Percentiles rank a stretch among this genome's conserved stretches.
phyloP scores from a whole-genome alignment of 2,797 vertebrate species.

The Trichosurus vulpecula region DNA sequence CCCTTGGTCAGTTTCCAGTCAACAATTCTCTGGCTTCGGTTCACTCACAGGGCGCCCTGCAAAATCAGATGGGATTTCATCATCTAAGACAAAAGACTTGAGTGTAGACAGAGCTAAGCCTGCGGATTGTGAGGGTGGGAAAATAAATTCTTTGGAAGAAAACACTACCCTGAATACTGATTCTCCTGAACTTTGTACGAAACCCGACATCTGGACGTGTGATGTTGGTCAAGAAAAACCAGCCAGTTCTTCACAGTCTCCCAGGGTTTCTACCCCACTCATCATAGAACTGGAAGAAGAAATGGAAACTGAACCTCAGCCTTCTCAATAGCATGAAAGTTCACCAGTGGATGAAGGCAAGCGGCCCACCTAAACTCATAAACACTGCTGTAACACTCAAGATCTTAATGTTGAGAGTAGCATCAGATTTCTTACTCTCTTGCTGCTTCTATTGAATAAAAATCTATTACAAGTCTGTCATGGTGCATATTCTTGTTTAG shows the following conservation, averaged over 20 bases:
- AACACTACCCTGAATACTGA: constrained; percentile 71
- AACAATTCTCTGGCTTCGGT: constrained; percentile 69
- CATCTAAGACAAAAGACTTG: constrained; percentile 86
- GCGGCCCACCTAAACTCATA: background rate
- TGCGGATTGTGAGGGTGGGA: constrained; percentile 63
- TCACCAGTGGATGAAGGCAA: constrained; percentile 44
- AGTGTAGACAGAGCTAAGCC: constrained; percentile 84
- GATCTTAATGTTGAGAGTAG: background rate
- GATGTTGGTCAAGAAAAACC: constrained; percentile 62
- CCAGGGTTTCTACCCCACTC: constrained; percentile 73
- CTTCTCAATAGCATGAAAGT: constrained; percentile 78
- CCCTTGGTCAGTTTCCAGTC: constrained; percentile 71
- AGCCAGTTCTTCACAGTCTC: constrained; percentile 51
- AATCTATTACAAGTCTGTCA: background rate
- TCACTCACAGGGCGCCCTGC: constrained; percentile 81
- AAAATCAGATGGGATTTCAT: constrained; percentile 82
- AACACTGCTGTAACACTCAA: too few species aligned
- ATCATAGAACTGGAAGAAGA: constrained; percentile 90
- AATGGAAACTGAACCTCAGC: constrained; percentile 84
- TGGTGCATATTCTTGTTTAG: constrained; percentile 8
- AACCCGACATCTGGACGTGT: background rate
- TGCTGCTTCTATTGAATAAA: background rate
- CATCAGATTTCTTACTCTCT: background rate
- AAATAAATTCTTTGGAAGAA: constrained; percentile 75
- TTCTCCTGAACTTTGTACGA: constrained; percentile 64